A percentile compares a stretch with the other conserved stretches of the same genome.
Evolutionary conservation across 1,140 invertebrate genomes (phyloP).

Genomic region (Aphelinus certus): DNA sequence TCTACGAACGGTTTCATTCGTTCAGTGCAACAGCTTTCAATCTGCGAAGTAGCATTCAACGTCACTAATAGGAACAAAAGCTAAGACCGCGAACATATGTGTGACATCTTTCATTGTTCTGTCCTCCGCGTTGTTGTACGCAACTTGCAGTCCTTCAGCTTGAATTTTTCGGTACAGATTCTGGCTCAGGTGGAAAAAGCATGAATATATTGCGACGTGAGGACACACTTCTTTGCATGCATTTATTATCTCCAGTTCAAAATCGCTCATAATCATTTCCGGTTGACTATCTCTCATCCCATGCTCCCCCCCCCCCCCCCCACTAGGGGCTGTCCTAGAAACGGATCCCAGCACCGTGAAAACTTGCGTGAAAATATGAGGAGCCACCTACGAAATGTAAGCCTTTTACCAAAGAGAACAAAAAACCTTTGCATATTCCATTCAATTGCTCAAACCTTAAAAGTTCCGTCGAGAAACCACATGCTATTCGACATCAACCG

Average conservation of each 20-base stretch:
- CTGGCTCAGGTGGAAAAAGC: slow-evolving; percentile 32
- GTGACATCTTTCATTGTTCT: too few species aligned
- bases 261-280: not conserved
- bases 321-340: not conserved
- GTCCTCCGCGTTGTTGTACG: slow-evolving; percentile 33
- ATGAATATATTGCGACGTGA: slow-evolving; percentile 9
- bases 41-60: too few species aligned
- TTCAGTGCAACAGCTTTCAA: not conserved
- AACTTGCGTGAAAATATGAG: not conserved
- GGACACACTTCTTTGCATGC: slow-evolving; percentile 27
- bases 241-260: slow-evolving; percentile 20
- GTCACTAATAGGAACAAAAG: too few species aligned
- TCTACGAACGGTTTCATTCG: not conserved
- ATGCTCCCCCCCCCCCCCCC: not conserved
- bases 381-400: too few species aligned
- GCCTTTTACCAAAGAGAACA: too few species aligned
- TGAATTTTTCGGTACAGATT: slow-evolving; percentile 36
- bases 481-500: not conserved
- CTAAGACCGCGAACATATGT: too few species aligned
- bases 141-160: slow-evolving; percentile 27
- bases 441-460: not conserved
- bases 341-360: not conserved
- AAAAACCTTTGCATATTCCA: not conserved
- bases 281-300: slow-evolving; percentile 3
- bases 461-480: not conserved